These are phyloP conservation scores for Lomographa bimaculata DNA, from an alignment of 2,888 invertebrate species.

Conservation along the genomic window DNA sequence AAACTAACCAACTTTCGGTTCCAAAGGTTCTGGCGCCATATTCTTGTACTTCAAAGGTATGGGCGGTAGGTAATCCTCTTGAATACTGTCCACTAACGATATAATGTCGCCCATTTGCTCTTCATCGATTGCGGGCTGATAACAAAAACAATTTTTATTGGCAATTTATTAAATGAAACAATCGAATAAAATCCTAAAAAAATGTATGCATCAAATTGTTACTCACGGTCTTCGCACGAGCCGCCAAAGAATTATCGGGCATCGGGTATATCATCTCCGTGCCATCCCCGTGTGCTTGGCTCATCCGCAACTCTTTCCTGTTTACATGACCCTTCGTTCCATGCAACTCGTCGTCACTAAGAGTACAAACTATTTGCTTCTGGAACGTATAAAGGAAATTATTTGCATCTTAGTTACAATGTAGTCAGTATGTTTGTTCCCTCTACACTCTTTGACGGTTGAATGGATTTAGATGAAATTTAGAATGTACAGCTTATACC, in stretches of 20 bases:
- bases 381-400: too few species aligned
- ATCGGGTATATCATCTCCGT: slow-evolving; percentile 58
- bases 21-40: slow-evolving; percentile 43
- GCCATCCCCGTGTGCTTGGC: slow-evolving; percentile 57
- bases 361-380: slow-evolving; percentile 63
- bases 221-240: slow-evolving; percentile 42
- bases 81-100: slow-evolving; percentile 73
- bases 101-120: slow-evolving; percentile 75
- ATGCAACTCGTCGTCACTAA: slow-evolving; percentile 63
- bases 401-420: too few species aligned
- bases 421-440: too few species aligned
- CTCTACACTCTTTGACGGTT: too few species aligned
- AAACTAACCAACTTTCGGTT: slow-evolving; percentile 57
- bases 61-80: slow-evolving; percentile 71
- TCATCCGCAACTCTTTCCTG: slow-evolving; percentile 46
- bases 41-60: slow-evolving; percentile 66
- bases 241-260: slow-evolving; percentile 46
- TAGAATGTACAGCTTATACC: too few species aligned
- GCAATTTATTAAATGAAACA: too few species aligned
- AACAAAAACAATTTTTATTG: too few species aligned
- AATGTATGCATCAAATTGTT: too few species aligned
- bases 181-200: too few species aligned
- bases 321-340: slow-evolving; percentile 47
- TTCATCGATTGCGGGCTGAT: slow-evolving; percentile 54
- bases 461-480: too few species aligned